Conservation (phyloP, 2,888 invertebrate genomes). For the Cactoblastis cactorum region DNA sequence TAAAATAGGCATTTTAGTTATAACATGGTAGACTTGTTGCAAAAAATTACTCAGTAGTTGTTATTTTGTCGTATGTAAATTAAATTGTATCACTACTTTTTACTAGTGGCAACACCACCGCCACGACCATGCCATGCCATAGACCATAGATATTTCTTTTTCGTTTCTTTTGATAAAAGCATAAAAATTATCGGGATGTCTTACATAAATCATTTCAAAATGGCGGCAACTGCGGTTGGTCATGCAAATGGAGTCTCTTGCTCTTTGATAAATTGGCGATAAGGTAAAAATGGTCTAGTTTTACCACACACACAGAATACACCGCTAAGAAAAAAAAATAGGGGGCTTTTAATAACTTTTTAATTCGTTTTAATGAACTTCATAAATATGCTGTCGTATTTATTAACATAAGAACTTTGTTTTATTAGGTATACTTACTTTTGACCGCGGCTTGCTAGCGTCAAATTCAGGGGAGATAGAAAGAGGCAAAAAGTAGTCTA, state of each 20-base stretch:
- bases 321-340: too few relatives aligned
- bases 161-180: neutral
- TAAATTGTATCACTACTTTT: neutral
- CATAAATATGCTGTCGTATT: too few relatives aligned
- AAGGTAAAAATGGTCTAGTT: neutral
- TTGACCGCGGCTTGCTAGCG: too few relatives aligned
- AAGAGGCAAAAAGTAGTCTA: too few relatives aligned
- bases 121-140: neutral
- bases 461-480: too few relatives aligned
- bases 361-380: too few relatives aligned
- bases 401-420: too few relatives aligned
- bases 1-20: too few relatives aligned
- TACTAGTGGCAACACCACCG: neutral
- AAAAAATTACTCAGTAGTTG: too few relatives aligned
- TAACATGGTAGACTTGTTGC: too few relatives aligned
- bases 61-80: neutral
- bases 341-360: too few relatives aligned
- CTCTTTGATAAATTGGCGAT: conserved; percentile 4
- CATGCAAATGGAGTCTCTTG: conserved; percentile 2
- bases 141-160: neutral
- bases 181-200: conserved; percentile 5
- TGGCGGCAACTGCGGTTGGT: neutral
- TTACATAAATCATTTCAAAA: conserved; percentile 7
- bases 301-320: conserved; percentile 5
- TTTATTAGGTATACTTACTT: too few relatives aligned